These are phyloP conservation scores for Venturia canescens DNA, from an alignment of 1,140 invertebrate species.

Conservation along the genomic window DNA sequence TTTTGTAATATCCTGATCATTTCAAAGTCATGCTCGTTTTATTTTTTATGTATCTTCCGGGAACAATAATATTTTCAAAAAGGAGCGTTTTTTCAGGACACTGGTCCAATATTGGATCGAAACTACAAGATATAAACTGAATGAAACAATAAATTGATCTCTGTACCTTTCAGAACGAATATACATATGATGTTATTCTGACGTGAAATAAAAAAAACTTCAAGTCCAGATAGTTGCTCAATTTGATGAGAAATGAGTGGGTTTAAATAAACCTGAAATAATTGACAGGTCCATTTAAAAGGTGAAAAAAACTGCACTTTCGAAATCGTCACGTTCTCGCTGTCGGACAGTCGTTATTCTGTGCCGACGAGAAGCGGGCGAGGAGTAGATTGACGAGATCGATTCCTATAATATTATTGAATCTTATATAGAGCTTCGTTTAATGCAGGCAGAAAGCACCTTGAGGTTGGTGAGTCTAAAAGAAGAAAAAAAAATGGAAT, in stretches of 20 bases:
- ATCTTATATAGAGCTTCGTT: neutral
- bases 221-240: neutral
- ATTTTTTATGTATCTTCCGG: neutral
- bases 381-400: slow-evolving; percentile 21
- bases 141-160: no score
- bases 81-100: no score
- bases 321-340: neutral
- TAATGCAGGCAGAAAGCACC: neutral
- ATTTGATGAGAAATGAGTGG: neutral
- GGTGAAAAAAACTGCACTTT: slow-evolving; percentile 10
- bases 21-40: neutral
- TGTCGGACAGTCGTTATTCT: neutral
- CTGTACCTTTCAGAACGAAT: no score
- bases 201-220: no score
- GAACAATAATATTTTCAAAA: neutral
- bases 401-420: slow-evolving; percentile 1
- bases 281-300: slow-evolving; percentile 27
- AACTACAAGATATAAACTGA: no score
- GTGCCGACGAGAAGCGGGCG: neutral
- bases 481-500: neutral
- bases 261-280: slow-evolving; percentile 8
- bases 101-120: no score
- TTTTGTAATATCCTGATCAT: neutral
- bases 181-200: no score
- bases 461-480: neutral